Percentiles rank a stretch among this genome's conserved stretches.
phyloP scores from a whole-genome alignment of 2,113 vertebrate species.

The Pimephales promelas region DNA sequence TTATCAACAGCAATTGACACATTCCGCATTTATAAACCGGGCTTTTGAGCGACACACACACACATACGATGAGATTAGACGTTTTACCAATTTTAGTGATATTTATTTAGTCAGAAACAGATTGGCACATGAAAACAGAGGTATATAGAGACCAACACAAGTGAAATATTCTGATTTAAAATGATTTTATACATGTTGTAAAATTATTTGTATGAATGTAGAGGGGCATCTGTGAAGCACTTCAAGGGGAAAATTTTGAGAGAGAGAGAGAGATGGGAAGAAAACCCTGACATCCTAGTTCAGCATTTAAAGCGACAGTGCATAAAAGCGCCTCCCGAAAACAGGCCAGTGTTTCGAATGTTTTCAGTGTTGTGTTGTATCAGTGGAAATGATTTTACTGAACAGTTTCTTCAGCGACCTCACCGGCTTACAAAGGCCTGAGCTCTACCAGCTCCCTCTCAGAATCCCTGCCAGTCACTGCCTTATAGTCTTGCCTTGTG shows the following conservation, averaged over 20 bases:
- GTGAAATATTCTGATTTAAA: constrained; percentile 63
- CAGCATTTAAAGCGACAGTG: not conserved
- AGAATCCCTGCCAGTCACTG: constrained; percentile 69
- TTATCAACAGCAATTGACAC: not conserved
- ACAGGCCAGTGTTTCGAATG: constrained; percentile 28
- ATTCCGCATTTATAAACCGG: constrained; percentile 16
- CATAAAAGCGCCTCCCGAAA: constrained; percentile 21
- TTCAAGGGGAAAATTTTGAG: constrained; percentile 68
- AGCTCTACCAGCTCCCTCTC: constrained; percentile 46
- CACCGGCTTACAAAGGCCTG: constrained; percentile 14
- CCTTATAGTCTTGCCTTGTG: constrained; percentile 62
- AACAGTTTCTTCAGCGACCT: not conserved
- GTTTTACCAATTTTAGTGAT: constrained; percentile 61
- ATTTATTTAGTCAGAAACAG: constrained; percentile 71
- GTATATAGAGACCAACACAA: constrained; percentile 63
- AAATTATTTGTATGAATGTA: constrained; percentile 77
- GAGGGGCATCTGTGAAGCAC: constrained; percentile 78
- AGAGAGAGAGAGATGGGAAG: constrained; percentile 41
- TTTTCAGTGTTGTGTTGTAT: constrained; percentile 34
- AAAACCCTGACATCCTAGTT: constrained; percentile 34
- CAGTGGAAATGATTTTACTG: constrained; percentile 12
- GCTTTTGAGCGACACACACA: constrained; percentile 42
- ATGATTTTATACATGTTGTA: constrained; percentile 64
- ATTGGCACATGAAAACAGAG: constrained; percentile 61
- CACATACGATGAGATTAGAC: constrained; percentile 50